Evolutionary conservation across 2,888 invertebrate genomes (phyloP).

Genomic region (Tridacna gigas): DNA sequence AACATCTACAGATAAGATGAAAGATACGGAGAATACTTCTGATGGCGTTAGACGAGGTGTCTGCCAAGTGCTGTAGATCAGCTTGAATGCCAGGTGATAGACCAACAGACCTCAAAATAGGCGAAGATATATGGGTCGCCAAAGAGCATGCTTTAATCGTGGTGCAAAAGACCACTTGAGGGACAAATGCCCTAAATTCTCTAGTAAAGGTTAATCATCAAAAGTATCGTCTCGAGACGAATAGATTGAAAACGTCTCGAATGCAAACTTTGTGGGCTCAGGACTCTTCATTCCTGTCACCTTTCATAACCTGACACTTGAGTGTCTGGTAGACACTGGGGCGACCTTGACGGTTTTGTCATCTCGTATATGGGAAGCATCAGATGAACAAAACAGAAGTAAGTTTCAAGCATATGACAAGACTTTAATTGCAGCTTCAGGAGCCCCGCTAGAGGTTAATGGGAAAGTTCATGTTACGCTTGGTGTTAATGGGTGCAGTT

Average conservation of each 20-base stretch:
- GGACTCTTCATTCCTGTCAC: constrained; percentile 2
- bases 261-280: constrained; percentile 4
- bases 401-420: not conserved
- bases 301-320: not conserved
- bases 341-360: constrained; percentile 14
- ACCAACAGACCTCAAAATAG: not conserved
- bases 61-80: not conserved
- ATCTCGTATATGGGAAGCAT: not conserved
- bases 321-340: constrained; percentile 12
- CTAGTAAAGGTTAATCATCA: not conserved
- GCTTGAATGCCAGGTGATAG: not conserved
- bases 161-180: not conserved
- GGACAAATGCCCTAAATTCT: not conserved
- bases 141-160: not conserved
- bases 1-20: not conserved
- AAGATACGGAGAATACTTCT: not conserved
- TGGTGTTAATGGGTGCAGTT: not conserved
- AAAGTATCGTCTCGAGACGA: not conserved
- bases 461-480: not conserved
- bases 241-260: not conserved
- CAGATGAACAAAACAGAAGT: not conserved
- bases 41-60: not conserved
- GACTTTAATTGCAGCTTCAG: constrained; percentile 7
- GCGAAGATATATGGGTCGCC: not conserved
- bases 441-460: not conserved